phyloP scores from a whole-genome alignment of 2,797 vertebrate species.

The Australoheros facetus region DNA sequence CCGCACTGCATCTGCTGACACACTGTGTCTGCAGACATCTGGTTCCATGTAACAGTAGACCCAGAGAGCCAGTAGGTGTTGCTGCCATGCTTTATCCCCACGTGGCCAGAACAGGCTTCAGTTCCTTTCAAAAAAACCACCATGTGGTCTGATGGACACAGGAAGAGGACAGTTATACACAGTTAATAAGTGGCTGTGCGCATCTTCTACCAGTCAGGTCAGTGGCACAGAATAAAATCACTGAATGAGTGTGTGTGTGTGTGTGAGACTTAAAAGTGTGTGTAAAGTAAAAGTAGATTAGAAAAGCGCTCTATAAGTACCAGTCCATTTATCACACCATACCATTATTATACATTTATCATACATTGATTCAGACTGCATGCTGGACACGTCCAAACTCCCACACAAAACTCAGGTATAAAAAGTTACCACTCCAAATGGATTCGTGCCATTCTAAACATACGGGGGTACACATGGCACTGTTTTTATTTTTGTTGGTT shows the following conservation, averaged over 20 bases:
- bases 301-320: not conserved
- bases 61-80: conserved; percentile 29
- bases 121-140: conserved; percentile 28
- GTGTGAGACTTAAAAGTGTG: too few relatives aligned
- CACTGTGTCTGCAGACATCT: not conserved
- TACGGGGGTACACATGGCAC: too few relatives aligned
- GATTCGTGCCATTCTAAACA: too few relatives aligned
- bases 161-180: not conserved
- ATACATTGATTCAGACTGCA: not conserved
- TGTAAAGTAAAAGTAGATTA: not conserved
- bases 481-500: too few relatives aligned
- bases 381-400: not conserved
- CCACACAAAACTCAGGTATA: too few relatives aligned
- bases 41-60: not conserved
- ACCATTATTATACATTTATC: not conserved
- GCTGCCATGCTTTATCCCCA: not conserved
- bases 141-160: conserved; percentile 27
- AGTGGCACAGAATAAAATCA: not conserved
- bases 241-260: not conserved
- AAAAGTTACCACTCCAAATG: too few relatives aligned
- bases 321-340: too few relatives aligned
- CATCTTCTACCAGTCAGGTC: not conserved
- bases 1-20: conserved; percentile 66
- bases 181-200: not conserved
- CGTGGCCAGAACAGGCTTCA: conserved; percentile 51